Evolutionary conservation across 2,113 vertebrate genomes (phyloP).

Genomic region (Bufo gargarizans): DNA sequence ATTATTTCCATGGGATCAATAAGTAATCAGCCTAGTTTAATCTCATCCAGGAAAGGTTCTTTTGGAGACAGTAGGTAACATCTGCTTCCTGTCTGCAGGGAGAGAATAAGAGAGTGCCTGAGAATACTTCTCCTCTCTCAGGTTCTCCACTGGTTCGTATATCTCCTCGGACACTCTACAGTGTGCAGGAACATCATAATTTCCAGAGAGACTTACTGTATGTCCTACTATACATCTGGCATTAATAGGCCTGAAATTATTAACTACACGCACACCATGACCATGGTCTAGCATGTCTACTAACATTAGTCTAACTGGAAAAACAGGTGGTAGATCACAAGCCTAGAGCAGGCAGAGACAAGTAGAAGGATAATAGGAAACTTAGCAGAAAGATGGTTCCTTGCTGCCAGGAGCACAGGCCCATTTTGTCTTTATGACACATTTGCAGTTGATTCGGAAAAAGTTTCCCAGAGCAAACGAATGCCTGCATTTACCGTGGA

Average conservation of each 20-base stretch:
- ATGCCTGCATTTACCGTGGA: neutral
- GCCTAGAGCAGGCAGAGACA: neutral
- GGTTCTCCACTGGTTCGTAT: neutral
- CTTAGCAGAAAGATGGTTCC: neutral
- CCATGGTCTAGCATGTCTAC: neutral
- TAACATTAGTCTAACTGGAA: neutral
- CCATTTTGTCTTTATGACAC: neutral
- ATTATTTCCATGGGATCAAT: conserved; percentile 44
- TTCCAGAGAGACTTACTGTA: neutral
- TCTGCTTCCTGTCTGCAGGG: conserved; percentile 39
- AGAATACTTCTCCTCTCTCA: neutral
- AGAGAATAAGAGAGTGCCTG: neutral
- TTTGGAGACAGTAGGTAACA: conserved; percentile 34
- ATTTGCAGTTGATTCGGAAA: neutral
- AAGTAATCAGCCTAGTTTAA: conserved; percentile 40
- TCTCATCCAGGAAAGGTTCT: conserved; percentile 47
- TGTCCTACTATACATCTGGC: neutral
- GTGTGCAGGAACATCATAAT: neutral
- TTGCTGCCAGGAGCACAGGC: neutral
- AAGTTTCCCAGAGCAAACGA: neutral
- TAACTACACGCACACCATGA: neutral
- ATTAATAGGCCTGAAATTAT: neutral
- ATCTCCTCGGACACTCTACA: neutral
- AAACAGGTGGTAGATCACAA: neutral
- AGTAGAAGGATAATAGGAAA: neutral